Evolutionary conservation across 2,888 invertebrate species (phyloP), one percentile per base, ranked within the genome.

Genomic region (Coelinius sp.): DNA sequence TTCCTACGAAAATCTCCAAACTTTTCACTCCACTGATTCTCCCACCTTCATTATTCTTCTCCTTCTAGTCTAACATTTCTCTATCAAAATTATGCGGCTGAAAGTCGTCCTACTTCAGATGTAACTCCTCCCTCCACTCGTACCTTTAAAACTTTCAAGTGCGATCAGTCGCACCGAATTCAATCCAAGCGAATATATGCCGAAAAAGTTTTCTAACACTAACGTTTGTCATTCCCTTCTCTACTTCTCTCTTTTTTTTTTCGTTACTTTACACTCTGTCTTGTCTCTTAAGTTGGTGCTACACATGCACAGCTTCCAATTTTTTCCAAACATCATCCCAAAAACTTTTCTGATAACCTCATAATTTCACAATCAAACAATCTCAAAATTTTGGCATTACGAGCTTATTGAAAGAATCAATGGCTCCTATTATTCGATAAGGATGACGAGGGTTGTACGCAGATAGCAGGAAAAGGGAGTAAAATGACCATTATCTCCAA

Each of bases 151-250:
- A 65, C 27, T 65, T 65, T 49, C 49, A 20, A 17, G 31, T 31
- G 65, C 46, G 44, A 65, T 65, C 65, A 49, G 65, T 31, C 65
- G 24, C 44, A 46, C 49, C 65, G 49, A 49, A 65, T 65, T 65
- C 46, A 65, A 65, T 65, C 10, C 49, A 10, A 25, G 25, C 0
- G 25, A 27, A 24, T 49, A 49, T 27, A 65, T 49, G 46, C 14
- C 7, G 25, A n/a, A 7, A 67, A 52, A 67, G 24, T 66, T 66
- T n/a, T 38, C 22, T 20, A 35, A 56, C 31, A 17, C 35, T 35
- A 59, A 35, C 17, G 17, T 35, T 53, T 14, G 5, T 53, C 38
- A 25, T 31, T 46, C 27, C 1, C 10, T 14, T 14, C 24, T 12
- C 5, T 14, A 2, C 5, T 31, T 6, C 6, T 14, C 27, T 6